Evolutionary conservation across 2,888 invertebrate species (phyloP).

Genomic region (Aelia acuminata): DNA sequence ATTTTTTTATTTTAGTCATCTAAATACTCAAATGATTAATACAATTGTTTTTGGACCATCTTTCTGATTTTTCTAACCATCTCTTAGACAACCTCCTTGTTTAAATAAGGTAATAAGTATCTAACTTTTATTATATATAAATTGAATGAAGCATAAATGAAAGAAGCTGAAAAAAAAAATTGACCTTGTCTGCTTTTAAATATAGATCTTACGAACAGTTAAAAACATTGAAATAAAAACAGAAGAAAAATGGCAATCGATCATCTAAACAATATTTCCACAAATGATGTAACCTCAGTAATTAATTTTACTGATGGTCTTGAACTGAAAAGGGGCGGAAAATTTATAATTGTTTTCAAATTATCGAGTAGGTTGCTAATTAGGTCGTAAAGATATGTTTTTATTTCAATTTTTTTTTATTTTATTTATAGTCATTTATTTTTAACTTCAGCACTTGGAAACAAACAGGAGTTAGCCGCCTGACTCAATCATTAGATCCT

Average conservation of each 20-base stretch:
- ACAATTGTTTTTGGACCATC: too few relatives aligned
- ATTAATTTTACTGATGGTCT: neutral
- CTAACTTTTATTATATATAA: too few relatives aligned
- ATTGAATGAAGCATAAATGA: neutral
- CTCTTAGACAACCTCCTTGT: too few relatives aligned
- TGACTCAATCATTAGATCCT: too few relatives aligned
- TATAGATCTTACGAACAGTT: neutral
- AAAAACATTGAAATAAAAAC: neutral
- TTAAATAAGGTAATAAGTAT: too few relatives aligned
- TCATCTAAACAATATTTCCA: neutral
- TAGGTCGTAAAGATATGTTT: neutral
- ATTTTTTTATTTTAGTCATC: too few relatives aligned
- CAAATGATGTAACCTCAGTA: neutral
- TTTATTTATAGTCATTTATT: neutral
- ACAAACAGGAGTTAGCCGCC: too few relatives aligned
- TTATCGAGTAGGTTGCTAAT: neutral
- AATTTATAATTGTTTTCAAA: neutral
- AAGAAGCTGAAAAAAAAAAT: neutral
- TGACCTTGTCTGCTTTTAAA: neutral
- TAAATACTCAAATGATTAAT: too few relatives aligned
- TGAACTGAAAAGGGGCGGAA: neutral
- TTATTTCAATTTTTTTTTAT: neutral
- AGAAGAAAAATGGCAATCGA: neutral
- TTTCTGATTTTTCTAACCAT: too few relatives aligned
- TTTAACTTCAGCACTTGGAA: neutral